Percentiles rank a stretch among this genome's conserved stretches.
These are phyloP conservation scores for Sarcophaga caerulescens DNA, from an alignment of 2,888 invertebrate genomes.

Conservation along the genomic window DNA sequence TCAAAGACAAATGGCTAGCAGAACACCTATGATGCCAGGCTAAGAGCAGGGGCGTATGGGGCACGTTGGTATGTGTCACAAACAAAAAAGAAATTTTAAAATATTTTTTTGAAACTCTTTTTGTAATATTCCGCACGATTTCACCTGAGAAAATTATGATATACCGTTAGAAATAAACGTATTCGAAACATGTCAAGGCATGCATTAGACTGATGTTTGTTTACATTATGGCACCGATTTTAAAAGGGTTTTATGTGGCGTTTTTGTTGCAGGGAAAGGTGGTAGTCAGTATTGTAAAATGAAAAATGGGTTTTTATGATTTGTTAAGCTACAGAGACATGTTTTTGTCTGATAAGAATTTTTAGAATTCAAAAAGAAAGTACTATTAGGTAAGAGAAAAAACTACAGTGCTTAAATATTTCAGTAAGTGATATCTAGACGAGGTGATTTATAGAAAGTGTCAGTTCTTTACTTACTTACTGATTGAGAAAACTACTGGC, in stretches of 20 bases:
- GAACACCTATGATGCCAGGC: constrained; percentile 35
- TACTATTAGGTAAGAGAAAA: background rate
- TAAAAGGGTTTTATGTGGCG: constrained; percentile 8
- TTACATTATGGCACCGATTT: background rate
- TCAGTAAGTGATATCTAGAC: no score
- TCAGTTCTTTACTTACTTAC: no score
- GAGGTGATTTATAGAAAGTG: no score
- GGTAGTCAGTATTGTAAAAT: background rate
- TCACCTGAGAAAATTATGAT: constrained; percentile 52
- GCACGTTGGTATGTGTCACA: constrained; percentile 46
- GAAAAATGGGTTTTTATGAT: constrained; percentile 28
- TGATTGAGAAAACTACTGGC: no score
- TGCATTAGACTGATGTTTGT: constrained; percentile 30
- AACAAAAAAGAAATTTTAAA: constrained; percentile 45
- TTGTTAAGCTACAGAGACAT: background rate
- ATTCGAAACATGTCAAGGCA: constrained; percentile 53
- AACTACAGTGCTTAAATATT: background rate
- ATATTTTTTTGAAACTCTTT: constrained; percentile 36
- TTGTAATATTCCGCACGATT: constrained; percentile 61
- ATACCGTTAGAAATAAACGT: constrained; percentile 14
- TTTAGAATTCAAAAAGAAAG: background rate
- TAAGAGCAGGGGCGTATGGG: constrained; percentile 1
- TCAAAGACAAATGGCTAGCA: constrained; percentile 65
- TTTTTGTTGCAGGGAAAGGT: no score
- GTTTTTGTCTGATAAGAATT: background rate